Evolutionary conservation across 2,888 invertebrate species (phyloP), one percentile per base, ranked within the genome.

Genomic region (Leucoptera coffeella): DNA sequence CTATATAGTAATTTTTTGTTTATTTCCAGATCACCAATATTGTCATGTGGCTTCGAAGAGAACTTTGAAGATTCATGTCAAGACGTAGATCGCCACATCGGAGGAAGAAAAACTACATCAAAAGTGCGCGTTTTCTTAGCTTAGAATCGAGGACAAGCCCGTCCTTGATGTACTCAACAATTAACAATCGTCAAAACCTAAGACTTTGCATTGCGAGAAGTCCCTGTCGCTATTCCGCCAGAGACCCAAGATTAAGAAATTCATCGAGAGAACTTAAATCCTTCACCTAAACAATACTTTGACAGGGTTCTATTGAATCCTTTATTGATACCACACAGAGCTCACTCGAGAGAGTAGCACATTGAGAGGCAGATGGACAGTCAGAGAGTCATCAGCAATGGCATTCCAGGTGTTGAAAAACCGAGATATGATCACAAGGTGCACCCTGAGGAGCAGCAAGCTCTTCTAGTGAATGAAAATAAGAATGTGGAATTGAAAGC

Each of bases 201-300:
- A 64, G 58, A 44, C 61, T 64, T 53, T 59, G 54, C 39, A 58
- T 60, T 39, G 58, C 64, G 32, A 64, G 59, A 48, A 61, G 53
- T 41, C 64, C 61, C 36, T 65, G 61, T 54, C 58, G 65, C 36
- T 72, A 71, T 45, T 72, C 71, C 24, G 72, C 71, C 36, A 71
- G 73, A 59, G 76, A 78, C 44, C 78, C 78, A 35, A 72, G 75
- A 43, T 75, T 75, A 74, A 76, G 75, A 72, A 51, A 73, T 32
- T 74, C 56, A 54, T 65, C 67, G 20, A 50, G 61, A 64, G 67
- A 69, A 50, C 45, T 52, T 44, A 48, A n/a, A 50, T 42, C 54
- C 55, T 34, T 59, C 58, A 23, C 54, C 64, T 45, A 64, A 67
- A 51, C 54, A 38, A 46, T 40, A 37, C 42, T n/a, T n/a, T n/a